Percentiles rank a stretch among this genome's conserved stretches.
Conservation (phyloP, 2,888 invertebrate species). For the Archaeoteleia sp. region DNA sequence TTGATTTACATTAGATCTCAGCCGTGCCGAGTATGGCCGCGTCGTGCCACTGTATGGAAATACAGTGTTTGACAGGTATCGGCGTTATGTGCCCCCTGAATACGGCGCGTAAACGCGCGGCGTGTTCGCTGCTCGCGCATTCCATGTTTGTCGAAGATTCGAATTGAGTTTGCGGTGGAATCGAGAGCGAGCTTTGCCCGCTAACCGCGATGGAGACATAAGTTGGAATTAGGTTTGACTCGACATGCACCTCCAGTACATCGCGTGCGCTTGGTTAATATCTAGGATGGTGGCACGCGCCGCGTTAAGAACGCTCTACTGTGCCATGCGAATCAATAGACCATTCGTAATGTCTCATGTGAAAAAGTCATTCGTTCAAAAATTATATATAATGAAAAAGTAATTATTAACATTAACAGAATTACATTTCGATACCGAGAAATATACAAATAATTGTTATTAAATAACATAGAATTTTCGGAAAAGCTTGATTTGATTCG, state of each 20-base stretch:
- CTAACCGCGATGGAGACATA: conserved; percentile 58
- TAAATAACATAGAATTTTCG: too few relatives aligned
- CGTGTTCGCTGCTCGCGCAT: conserved; percentile 45
- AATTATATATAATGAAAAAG: too few relatives aligned
- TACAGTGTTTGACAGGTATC: conserved; percentile 54
- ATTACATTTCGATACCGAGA: too few relatives aligned
- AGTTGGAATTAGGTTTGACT: conserved; percentile 59
- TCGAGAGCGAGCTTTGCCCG: conserved; percentile 28
- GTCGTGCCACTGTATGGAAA: conserved; percentile 51
- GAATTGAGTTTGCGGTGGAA: conserved; percentile 48
- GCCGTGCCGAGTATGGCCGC: conserved; percentile 45
- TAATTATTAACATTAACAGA: background rate
- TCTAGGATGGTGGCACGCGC: too few relatives aligned
- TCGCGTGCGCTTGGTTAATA: too few relatives aligned
- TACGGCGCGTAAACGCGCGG: too few relatives aligned
- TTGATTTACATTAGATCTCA: conserved; percentile 59
- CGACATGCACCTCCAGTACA: conserved; percentile 48
- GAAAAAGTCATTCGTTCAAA: too few relatives aligned
- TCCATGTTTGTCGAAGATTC: conserved; percentile 53
- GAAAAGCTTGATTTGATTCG: too few relatives aligned
- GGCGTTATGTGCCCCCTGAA: conserved; percentile 46
- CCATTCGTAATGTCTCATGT: conserved; percentile 3
- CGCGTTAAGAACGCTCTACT: too few relatives aligned
- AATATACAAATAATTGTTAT: too few relatives aligned
- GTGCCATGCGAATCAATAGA: too few relatives aligned